Base-by-base conservation (phyloP, 1,140 invertebrate genomes). In the Oedothorax gibbosus region DNA sequence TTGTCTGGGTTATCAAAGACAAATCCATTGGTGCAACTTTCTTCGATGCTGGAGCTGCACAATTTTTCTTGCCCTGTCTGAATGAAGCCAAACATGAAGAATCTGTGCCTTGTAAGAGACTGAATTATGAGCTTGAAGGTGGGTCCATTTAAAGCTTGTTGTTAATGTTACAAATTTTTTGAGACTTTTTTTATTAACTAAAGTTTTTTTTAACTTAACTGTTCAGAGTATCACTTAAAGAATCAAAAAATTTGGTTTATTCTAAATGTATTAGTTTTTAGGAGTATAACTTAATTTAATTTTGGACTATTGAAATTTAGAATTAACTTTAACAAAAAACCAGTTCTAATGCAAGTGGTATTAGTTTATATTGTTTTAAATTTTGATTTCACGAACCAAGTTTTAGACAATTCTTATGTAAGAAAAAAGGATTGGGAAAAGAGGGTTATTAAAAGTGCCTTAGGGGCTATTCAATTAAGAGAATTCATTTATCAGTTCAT, bases 1-100 rank as follows among this genome's bases (percentile, higher is more conserved):
- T 99, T 49, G 91, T 98, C 54, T 99, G 98, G 98, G 93, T 95
- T 0, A 94, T 99, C 12, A 97, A 96, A 90, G 96, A 99, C 91
- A 93, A 94, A 87, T 95, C 96, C 86, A 97, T 99, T 88, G 95
- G 95, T 10, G 94, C 96, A 21, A 96, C 96, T 12, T 99, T 99
- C 91, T 93, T 99, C 57, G 98, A 99, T 92, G 93, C 95, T 20
- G 97, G 96, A n/a, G 97, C 97, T 35, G 95, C 96, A 8, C 93
- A 98, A 91, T 99, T 99, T 91, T 97, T 99, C 87, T 93, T 95
- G 86, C 88, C 90, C 9, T 87, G 91, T 62, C 60, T 84, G 49
- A 75, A 84, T 15, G 81, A 84, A 84, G 18, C 18, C 15, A 88
- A 92, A 8, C 88, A 88, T 50, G 85, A 89, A 79, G 88, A 88